These are phyloP conservation scores for Belgica antarctica DNA, from an alignment of 2,888 invertebrate species.

Conservation along the genomic window DNA sequence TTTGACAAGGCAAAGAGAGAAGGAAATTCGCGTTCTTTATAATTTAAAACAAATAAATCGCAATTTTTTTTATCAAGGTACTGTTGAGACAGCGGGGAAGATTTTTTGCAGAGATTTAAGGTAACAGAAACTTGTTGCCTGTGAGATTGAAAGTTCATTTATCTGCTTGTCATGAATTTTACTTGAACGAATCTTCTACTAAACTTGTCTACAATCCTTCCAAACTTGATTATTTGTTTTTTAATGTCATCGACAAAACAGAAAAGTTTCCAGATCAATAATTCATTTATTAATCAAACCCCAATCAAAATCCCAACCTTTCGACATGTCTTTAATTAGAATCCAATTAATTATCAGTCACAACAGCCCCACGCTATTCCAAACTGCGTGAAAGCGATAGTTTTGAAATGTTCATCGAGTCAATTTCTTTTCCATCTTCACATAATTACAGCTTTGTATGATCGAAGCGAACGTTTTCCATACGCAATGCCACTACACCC, in stretches of 20 bases:
- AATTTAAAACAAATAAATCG: slow-evolving; percentile 27
- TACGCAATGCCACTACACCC: not conserved
- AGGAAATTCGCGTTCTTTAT: not conserved
- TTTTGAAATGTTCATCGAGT: slow-evolving; percentile 35
- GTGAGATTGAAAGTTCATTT: too few relatives aligned
- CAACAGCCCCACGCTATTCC: not conserved
- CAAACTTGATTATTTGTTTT: too few relatives aligned
- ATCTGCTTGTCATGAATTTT: too few relatives aligned
- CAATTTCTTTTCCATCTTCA: slow-evolving; percentile 30
- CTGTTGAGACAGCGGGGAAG: not conserved
- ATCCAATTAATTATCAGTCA: slow-evolving; percentile 34
- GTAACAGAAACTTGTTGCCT: too few relatives aligned
- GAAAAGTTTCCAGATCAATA: not conserved
- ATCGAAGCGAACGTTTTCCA: not conserved
- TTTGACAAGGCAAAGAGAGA: not conserved
- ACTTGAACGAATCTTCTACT: too few relatives aligned
- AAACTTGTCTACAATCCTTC: too few relatives aligned
- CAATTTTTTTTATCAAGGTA: not conserved
- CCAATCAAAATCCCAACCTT: not conserved
- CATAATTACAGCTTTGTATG: slow-evolving; percentile 28
- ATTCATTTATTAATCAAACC: slow-evolving; percentile 1
- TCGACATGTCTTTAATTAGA: slow-evolving; percentile 25
- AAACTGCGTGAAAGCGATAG: slow-evolving; percentile 13
- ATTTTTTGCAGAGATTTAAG: too few relatives aligned
- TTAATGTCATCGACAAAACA: too few relatives aligned